Evolutionary conservation across 1,140 invertebrate genomes (phyloP).

Genomic region (Zaprionus africanus): DNA sequence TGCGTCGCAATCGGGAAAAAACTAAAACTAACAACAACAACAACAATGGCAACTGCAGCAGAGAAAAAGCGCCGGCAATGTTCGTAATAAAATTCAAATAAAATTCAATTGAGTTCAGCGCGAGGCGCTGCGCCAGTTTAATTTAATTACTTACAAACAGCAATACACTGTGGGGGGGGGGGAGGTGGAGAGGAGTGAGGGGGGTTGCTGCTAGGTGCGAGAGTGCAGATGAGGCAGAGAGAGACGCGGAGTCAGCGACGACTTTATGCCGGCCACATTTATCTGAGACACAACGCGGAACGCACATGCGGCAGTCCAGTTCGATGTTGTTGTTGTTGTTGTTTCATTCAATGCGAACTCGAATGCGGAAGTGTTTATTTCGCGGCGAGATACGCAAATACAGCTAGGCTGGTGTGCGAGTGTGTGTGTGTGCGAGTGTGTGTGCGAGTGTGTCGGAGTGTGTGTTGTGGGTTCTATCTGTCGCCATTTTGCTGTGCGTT

Average conservation of each 20-base stretch:
- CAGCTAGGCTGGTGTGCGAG: conserved; percentile 35
- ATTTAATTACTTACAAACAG: conserved; percentile 77
- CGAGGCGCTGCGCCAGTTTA: conserved; percentile 72
- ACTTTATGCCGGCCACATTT: conserved; percentile 46
- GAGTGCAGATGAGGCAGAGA: not conserved
- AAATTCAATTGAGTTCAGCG: conserved; percentile 80
- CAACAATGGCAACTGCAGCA: conserved; percentile 37
- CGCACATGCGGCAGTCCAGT: conserved; percentile 36
- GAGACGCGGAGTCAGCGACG: not conserved
- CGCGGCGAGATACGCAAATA: conserved; percentile 65
- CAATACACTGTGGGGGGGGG: not conserved
- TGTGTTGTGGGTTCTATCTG: conserved; percentile 53
- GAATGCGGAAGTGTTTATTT: conserved; percentile 78
- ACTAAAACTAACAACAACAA: conserved; percentile 47
- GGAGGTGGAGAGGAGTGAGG: not conserved
- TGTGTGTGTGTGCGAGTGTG: not conserved
- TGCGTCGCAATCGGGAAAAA: conserved; percentile 70
- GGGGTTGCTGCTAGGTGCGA: not conserved
- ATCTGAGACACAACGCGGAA: conserved; percentile 43
- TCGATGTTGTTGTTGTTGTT: conserved; percentile 53
- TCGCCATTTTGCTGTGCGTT: conserved; percentile 72
- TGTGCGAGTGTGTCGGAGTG: conserved; percentile 12
- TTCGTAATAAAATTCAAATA: conserved; percentile 81
- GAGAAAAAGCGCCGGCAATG: conserved; percentile 31
- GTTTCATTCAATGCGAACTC: conserved; percentile 66